Percentiles rank a stretch among this genome's conserved stretches.
These are phyloP conservation scores for Phrixothrix hirtus DNA, from an alignment of 2,888 invertebrate species.

Conservation along the genomic window DNA sequence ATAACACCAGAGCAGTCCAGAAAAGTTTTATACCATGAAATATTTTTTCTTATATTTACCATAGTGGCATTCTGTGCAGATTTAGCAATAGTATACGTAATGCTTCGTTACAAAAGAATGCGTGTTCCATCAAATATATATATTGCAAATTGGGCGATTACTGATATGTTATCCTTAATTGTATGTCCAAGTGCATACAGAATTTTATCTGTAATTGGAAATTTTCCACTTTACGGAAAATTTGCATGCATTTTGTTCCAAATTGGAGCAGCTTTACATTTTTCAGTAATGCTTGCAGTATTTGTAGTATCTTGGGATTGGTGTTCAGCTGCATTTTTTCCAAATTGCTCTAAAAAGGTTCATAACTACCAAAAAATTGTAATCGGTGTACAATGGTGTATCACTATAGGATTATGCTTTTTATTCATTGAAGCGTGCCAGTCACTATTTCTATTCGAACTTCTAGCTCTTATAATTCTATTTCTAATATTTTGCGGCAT, in stretches of 20 bases:
- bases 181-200: constrained; percentile 12
- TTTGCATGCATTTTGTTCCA: constrained; percentile 2
- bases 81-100: constrained; percentile 11
- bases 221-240: neutral
- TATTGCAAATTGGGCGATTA: constrained; percentile 22
- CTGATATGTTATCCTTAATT: constrained; percentile 5
- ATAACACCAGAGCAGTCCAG: constrained; percentile 1
- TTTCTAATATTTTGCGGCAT: neutral
- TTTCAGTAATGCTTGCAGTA: neutral
- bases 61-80: constrained; percentile 8
- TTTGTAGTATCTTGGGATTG: constrained; percentile 4
- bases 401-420: neutral
- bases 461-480: neutral
- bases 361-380: constrained; percentile 2
- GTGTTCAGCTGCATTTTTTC: constrained; percentile 1
- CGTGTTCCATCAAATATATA: constrained; percentile 10
- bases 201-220: constrained; percentile 10
- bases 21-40: constrained; percentile 4
- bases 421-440: neutral
- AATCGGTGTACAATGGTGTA: neutral
- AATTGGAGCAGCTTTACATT: constrained; percentile 3
- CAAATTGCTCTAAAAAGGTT: neutral
- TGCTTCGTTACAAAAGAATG: constrained; percentile 17
- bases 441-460: neutral
- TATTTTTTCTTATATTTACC: constrained; percentile 8